Evolutionary conservation across 35 echinoderm and acorn worm genomes (phyloP), one percentile per base, ranked within the genome.

Genomic region (Apostichopus californicus): DNA sequence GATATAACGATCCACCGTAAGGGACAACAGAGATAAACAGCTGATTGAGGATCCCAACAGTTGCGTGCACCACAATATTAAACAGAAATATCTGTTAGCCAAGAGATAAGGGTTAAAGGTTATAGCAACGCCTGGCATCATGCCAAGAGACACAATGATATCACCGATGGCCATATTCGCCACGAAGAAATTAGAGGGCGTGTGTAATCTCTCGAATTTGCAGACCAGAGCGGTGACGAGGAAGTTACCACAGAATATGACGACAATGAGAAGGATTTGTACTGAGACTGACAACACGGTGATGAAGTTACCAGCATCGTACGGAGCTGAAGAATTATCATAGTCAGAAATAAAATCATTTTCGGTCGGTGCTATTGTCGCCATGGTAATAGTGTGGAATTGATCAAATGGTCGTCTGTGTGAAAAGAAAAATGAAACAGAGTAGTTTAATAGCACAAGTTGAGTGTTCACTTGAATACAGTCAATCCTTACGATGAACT

Each of bases 1-100:
- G 11, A 93, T 7, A 81, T 93, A 93, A 8, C 92, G 80, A 93
- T 93, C 92, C 18, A 93, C 11, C 6, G 92, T 93, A 81, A 93
- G 56, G 4, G 81, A 26, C 46, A 85, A 46, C 0, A 93, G 64
- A 6, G 92, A 93, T 5, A 93, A 66, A 18, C 92, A 93, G 11
- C 71, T 79, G 26, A 87, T 78, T 13, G 59, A 56, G n/a, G 92
- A 86, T 17, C 80, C 82, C 1, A 93, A 93, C 52, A 93, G 23
- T 13, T 86, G 82, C 0, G 80, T 66, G 17, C 92, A 93, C 92
- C 92, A 93, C 7, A 93, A 65, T 1, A 72, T 0, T 61, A 93
- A 22, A 24, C 92, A 93, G 8, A 83, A 71, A 56, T 93, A 93
- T 7, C 82, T 58, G 10, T 66, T 68, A 21, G 66, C 58, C 3